Evolutionary conservation across 2,113 vertebrate genomes (phyloP), one percentile per base, ranked within the genome.

Genomic region (Sorex araneus): DNA sequence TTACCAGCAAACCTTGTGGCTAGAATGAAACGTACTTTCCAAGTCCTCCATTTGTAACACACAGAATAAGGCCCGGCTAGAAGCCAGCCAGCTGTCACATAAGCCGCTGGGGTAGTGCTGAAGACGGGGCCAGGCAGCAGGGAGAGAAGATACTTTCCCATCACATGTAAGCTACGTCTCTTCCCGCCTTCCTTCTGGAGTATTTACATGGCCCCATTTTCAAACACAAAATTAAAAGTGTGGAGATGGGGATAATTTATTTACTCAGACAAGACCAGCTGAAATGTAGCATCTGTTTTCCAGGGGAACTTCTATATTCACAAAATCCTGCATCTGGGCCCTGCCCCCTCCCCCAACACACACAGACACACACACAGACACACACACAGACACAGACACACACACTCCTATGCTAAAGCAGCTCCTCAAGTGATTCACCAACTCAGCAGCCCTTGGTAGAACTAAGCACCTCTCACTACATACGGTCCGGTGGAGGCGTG

Each of bases 131-230:
- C 11, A 16, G 36, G 36, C 21, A 64, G 71, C 9, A 40, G 40
- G 32, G 27, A 28, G 64, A 3, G 64, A 34, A 3, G 40, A 21
- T 45, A 10, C n/a, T 4, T 77, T n/a, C 45, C 18, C 6, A 23
- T 32, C 23, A 8, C 40, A 40, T 15, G 25, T 11, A 76, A 40
- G 27, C 82, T 79, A 28, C 32, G 11, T 47, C 45, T 81, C 69
- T 75, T 80, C 57, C 57, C 21, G 57, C 21, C 57, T 21, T 95
- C 92, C 80, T 81, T 87, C 95, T 91, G 79, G 92, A 94, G 87
- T 97, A 97, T 96, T 97, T 97, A 97, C 90, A 97, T 91, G 97
- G 94, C 93, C 96, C 94, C 85, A 91, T 91, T 97, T 97, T 96
- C 93, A 96, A 97, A 97, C 95, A 96, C 84, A 91, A 96, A 96